These are phyloP conservation scores for Leptestheria dahalacensis DNA, from an alignment of 1,140 invertebrate species.

Conservation along the genomic window DNA sequence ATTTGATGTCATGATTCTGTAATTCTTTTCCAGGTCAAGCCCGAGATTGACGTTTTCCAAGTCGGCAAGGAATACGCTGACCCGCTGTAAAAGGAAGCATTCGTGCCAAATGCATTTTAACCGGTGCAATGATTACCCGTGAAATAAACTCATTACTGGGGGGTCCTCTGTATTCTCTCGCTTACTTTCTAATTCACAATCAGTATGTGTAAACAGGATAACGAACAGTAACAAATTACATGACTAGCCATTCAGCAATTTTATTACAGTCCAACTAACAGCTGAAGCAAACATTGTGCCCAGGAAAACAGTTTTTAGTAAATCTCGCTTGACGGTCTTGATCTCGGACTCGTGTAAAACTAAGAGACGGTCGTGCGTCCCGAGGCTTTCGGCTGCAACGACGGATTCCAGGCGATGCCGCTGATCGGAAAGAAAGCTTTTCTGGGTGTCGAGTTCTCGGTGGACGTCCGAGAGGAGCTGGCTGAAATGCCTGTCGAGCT, in stretches of 20 bases:
- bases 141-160: background rate
- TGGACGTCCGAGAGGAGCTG: no score
- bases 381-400: background rate
- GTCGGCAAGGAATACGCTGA: constrained; percentile 35
- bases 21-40: constrained; percentile 29
- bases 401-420: no score
- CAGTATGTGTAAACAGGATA: background rate
- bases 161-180: background rate
- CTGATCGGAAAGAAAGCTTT: no score
- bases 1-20: no score
- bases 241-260: background rate
- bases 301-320: background rate
- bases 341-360: background rate
- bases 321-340: background rate
- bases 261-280: background rate
- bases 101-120: no score
- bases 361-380: background rate
- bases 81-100: constrained; percentile 19
- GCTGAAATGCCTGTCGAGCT: no score
- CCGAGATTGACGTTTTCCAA: constrained; percentile 48
- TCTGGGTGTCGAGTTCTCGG: no score
- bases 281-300: background rate
- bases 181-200: background rate
- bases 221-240: background rate
- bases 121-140: no score